Evolutionary conservation across 2,888 invertebrate genomes (phyloP).

Genomic region (Macrosiphum euphorbiae): DNA sequence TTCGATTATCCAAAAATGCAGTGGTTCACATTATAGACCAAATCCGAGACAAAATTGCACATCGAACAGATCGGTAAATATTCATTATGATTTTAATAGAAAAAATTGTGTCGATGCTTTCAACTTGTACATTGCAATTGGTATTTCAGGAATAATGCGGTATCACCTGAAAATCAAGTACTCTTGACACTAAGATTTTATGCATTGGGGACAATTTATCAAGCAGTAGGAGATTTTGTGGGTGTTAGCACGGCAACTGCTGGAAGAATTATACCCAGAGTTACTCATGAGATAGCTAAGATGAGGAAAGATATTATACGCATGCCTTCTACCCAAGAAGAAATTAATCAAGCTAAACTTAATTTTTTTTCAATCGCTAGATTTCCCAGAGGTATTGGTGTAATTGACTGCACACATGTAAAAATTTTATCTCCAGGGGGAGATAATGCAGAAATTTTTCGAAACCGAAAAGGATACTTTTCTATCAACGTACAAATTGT

Average conservation of each 20-base stretch:
- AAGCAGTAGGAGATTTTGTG: conserved; percentile 66
- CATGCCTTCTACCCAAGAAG: conserved; percentile 65
- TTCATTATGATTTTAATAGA: no score
- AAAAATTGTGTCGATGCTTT: not conserved
- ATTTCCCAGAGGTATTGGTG: conserved; percentile 67
- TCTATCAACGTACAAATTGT: conserved; percentile 67
- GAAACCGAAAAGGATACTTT: conserved; percentile 67
- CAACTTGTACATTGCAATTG: no score
- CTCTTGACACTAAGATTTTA: conserved; percentile 66
- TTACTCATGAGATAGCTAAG: conserved; percentile 66
- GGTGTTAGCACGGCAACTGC: conserved; percentile 66
- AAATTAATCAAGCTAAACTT: conserved; percentile 54
- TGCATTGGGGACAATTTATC: conserved; percentile 63
- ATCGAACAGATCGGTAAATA: no score
- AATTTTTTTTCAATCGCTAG: conserved; percentile 67
- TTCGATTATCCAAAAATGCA: no score
- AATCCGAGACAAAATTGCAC: no score
- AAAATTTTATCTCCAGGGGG: conserved; percentile 67
- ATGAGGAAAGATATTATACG: conserved; percentile 65
- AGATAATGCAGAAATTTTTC: conserved; percentile 66
- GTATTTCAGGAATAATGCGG: no score
- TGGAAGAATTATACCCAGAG: conserved; percentile 66
- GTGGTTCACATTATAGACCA: no score
- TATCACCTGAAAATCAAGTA: conserved; percentile 62
- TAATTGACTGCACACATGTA: conserved; percentile 68